These are phyloP conservation scores for Aspidiotus rigidus DNA, from an alignment of 2,888 invertebrate species.

Conservation along the genomic window DNA sequence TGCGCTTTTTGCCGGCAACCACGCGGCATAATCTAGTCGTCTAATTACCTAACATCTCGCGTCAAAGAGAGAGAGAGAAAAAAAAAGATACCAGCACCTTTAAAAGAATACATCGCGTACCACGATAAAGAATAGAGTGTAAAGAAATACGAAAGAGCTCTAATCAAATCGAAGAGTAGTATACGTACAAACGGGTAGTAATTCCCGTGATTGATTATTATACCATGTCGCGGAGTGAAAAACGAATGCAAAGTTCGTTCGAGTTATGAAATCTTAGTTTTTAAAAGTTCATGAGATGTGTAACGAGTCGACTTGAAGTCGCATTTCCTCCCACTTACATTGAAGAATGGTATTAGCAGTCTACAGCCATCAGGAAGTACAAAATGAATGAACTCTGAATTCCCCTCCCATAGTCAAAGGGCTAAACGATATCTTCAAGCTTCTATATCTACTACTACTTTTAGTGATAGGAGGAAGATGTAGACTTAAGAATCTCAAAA, in stretches of 20 bases:
- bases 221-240: too few relatives aligned
- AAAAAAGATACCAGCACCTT: background rate
- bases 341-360: too few relatives aligned
- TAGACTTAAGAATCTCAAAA: too few relatives aligned
- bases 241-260: slow-evolving; percentile 10
- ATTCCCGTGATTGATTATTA: slow-evolving; percentile 27
- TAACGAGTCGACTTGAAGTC: background rate
- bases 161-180: slow-evolving; percentile 21
- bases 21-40: slow-evolving; percentile 30
- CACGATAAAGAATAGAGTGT: slow-evolving; percentile 1
- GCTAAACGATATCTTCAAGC: too few relatives aligned
- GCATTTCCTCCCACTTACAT: background rate
- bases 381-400: too few relatives aligned
- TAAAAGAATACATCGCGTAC: background rate
- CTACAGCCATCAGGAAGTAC: too few relatives aligned
- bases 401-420: too few relatives aligned
- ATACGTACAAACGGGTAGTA: slow-evolving; percentile 15
- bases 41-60: slow-evolving; percentile 29
- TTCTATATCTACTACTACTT: too few relatives aligned
- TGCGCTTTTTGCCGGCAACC: slow-evolving; percentile 24
- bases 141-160: slow-evolving; percentile 17
- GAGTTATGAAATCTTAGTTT: slow-evolving; percentile 6
- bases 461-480: too few relatives aligned
- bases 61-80: background rate
- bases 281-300: slow-evolving; percentile 1